phyloP scores from a whole-genome alignment of 2,797 vertebrate species.

The Sebastes cheni region DNA sequence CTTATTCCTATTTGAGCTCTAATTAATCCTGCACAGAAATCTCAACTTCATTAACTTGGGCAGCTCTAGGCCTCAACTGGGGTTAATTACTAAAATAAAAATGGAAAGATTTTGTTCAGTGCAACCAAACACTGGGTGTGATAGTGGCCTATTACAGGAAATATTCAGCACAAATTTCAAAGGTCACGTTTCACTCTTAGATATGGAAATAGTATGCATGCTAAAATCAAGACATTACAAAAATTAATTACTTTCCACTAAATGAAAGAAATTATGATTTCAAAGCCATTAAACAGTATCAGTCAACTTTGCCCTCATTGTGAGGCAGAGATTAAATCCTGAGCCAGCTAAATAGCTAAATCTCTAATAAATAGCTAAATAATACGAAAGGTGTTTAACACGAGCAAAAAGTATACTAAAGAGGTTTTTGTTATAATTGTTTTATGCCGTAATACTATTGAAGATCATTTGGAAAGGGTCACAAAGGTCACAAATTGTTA shows the following conservation, averaged over 20 bases:
- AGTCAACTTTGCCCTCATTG: conserved; percentile 26
- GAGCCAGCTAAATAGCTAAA: conserved; percentile 13
- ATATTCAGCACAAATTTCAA: conserved; percentile 39
- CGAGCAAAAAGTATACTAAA: background rate
- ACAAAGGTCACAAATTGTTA: background rate
- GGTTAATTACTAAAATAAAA: conserved; percentile 88
- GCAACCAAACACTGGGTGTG: conserved; percentile 54
- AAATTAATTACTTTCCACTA: conserved; percentile 34
- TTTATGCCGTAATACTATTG: background rate
- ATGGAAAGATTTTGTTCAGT: conserved; percentile 70
- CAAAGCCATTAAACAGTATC: conserved; percentile 34
- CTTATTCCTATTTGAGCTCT: conserved; percentile 81
- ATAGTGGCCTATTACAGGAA: conserved; percentile 45
- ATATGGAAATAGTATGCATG: conserved; percentile 14
- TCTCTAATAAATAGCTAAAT: background rate
- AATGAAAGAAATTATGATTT: conserved; percentile 23
- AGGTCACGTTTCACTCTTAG: conserved; percentile 51
- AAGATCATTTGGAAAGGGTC: conserved; percentile 4
- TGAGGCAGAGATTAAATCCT: conserved; percentile 27
- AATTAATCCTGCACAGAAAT: conserved; percentile 89
- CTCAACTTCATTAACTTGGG: conserved; percentile 90
- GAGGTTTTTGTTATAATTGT: background rate
- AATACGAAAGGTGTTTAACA: background rate
- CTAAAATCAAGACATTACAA: conserved; percentile 31
- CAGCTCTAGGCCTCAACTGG: conserved; percentile 81